Evolutionary conservation across 2,888 invertebrate genomes (phyloP), one percentile per base, ranked within the genome.

Genomic region (Himalopsyche tibetana): DNA sequence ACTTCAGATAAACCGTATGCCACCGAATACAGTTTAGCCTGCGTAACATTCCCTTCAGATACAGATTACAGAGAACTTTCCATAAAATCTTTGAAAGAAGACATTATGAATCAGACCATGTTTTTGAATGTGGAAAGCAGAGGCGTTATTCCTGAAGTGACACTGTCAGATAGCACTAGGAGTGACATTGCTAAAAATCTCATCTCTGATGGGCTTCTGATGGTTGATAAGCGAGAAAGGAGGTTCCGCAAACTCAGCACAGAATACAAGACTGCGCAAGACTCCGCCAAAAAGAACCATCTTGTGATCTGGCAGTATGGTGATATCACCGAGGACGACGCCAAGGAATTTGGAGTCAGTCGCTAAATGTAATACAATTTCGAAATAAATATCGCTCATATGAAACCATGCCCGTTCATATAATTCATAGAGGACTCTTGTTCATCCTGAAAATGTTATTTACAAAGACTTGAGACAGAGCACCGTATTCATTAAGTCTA

Each of bases 231-330:
- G 88, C 95, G 96, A 89, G 98, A 98, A 90, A 95, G 95, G 89
- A 95, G 97, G 89, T 95, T 99, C 89, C 95, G 95, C 88, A 95
- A 95, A 91, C 92, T 98, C 91, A 95, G 96, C 91, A 92, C 94
- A 74, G 97, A 97, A 90, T 99, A 99, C 92, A 94, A 94, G 90
- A 95, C 95, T 86, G 98, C 98, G 80, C 97, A 99, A 91, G 96
- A 97, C 89, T 94, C 95, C 89, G 99, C 99, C 38, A 96, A 97
- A 92, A 95, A 95, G 90, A 95, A 95, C 89, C 98, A 98, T 91
- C 94, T 95, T 90, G 97, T 97, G 92, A 96, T 99, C 90, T 99
- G 99, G 99, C 96, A 97, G 91, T 99, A 99, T 91, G 99, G 99
- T n/a, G 99, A 99, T 92, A 98, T 99, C 92, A 97, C 97, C 88